These are phyloP conservation scores for Gallinago nigripennis DNA, from an alignment of 2,797 vertebrate species.

Conservation along the genomic window DNA sequence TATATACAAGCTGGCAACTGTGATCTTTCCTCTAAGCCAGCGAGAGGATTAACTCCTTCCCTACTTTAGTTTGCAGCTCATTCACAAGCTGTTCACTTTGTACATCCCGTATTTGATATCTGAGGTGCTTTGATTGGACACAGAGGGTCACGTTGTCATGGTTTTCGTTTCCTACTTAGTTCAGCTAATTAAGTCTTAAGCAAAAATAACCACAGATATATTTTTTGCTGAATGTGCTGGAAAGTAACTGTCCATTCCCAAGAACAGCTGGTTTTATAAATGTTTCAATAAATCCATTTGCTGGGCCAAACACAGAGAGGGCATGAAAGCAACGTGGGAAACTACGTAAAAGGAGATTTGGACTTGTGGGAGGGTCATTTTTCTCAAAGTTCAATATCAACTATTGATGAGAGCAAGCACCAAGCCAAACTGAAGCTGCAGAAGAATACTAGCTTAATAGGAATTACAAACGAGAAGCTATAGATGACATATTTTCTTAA, in stretches of 20 bases:
- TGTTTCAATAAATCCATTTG: background rate
- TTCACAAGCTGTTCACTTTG: slow-evolving; percentile 62
- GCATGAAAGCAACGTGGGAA: background rate
- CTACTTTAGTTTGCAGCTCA: slow-evolving; percentile 40
- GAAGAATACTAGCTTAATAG: background rate
- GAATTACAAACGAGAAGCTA: background rate
- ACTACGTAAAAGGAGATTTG: background rate
- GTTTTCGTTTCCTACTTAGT: background rate
- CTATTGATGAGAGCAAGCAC: background rate
- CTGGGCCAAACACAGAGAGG: background rate
- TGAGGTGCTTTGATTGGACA: background rate
- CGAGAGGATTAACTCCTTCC: slow-evolving; percentile 67
- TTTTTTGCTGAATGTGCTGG: background rate
- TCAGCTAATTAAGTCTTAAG: background rate
- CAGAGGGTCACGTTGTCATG: background rate
- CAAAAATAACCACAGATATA: background rate
- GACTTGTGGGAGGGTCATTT: background rate
- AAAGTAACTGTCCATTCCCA: background rate
- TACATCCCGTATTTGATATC: background rate
- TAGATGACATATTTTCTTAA: background rate
- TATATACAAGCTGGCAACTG: slow-evolving; percentile 62
- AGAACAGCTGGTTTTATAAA: background rate
- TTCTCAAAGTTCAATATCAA: background rate
- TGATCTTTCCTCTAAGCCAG: slow-evolving; percentile 65
- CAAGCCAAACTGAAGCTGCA: background rate